Base-by-base conservation (phyloP, 2,888 invertebrate genomes). In the Gibbula magus region DNA sequence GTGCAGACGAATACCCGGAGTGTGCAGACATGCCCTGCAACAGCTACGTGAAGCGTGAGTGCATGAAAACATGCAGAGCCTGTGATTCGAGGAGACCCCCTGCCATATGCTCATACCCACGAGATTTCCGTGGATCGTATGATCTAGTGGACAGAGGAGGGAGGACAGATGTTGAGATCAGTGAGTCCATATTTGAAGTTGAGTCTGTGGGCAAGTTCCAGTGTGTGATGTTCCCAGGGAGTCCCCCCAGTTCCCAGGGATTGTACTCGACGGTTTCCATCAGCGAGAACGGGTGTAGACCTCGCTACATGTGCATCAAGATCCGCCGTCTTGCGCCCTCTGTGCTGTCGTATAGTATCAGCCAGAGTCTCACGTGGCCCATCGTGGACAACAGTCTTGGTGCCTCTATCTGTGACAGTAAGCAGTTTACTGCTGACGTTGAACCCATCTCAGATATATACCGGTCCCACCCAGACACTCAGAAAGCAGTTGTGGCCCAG, bases 1-100 rank as follows among this genome's bases (percentile, higher is more conserved):
- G 91, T 70, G 87, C 84, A n/a, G 90, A 91, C 81, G 90, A 91
- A 77, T 89, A 90, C 73, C 74, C 82, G 0, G 82, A 83, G n/a
- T 91, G 91, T 79, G 77, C 81, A 8, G 80, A 84, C 16, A 83
- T 86, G 32, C 81, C 83, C 32, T 91, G 91, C 66, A 87, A 81
- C 39, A 73, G 76, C 13, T 83, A 85, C 66, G 85, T 86, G 25
- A 82, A 82, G 16, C 82, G 86, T 7, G 88, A 90, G 77, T 91
- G 91, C 79, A 86, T 86, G 51, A 88, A 86, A 80, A 84, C 89
- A 0, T 91, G 91, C 73, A 81, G 82, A 16, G 82, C 82, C 73
- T 91, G 91, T 81, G 81, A 85, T 75, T 82, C 86, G 2, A 81
- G 82, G 4, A 79, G 83, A 0, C 85, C 83, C 1, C 86, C 86